Evolutionary conservation across 2,113 vertebrate genomes (phyloP).

Genomic region (Pristiophorus japonicus): DNA sequence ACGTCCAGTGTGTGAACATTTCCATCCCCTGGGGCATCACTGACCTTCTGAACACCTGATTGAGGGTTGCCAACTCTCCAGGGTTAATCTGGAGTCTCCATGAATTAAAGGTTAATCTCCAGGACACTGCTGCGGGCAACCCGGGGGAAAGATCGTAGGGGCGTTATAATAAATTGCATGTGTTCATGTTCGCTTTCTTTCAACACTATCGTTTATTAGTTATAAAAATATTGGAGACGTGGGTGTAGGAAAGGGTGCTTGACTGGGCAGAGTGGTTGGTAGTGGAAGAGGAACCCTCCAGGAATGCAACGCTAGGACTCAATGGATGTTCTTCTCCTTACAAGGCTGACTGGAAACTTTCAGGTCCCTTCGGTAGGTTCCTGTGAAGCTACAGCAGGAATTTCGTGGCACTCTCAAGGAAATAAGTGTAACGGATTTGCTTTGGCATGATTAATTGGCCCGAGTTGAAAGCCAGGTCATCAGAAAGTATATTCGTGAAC

Average conservation of each 20-base stretch:
- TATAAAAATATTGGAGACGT: not conserved
- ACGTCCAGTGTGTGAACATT: not conserved
- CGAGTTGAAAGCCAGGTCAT: too few species aligned
- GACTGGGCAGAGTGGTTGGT: not conserved
- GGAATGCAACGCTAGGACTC: not conserved
- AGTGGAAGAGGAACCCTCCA: too few species aligned
- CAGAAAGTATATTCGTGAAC: too few species aligned
- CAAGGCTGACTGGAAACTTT: not conserved
- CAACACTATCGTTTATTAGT: not conserved
- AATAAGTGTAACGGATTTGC: not conserved
- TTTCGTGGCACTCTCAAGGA: not conserved
- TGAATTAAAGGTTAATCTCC: not conserved
- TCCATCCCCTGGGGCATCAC: not conserved
- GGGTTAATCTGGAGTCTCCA: not conserved
- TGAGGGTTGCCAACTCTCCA: not conserved
- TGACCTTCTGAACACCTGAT: not conserved
- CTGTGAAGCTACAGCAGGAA: not conserved
- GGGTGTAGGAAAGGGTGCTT: not conserved
- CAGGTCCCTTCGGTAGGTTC: not conserved
- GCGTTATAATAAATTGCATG: not conserved
- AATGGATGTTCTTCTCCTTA: not conserved
- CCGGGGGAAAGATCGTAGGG: not conserved
- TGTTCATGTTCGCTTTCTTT: not conserved
- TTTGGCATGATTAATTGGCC: too few species aligned
- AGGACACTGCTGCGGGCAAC: not conserved